A percentile compares a stretch with the other conserved stretches of the same genome.
Conservation (phyloP, 1,140 invertebrate genomes). For the Drosophila gunungcola region DNA sequence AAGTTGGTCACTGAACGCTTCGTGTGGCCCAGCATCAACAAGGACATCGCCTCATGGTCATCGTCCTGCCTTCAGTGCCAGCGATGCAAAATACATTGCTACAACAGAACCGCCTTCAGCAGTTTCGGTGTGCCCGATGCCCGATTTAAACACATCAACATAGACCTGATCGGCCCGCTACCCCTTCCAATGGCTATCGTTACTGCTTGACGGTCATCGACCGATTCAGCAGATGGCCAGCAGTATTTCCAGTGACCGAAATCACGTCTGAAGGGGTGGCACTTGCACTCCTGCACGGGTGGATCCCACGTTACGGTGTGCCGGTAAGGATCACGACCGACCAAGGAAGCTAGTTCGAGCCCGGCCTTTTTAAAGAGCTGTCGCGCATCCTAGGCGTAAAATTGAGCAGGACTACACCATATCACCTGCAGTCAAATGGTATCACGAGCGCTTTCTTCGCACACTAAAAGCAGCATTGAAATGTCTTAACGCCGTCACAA, state of each 20-base stretch:
- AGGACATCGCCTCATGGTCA: not conserved
- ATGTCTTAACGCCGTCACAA: not conserved
- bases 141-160: not conserved
- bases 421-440: not conserved
- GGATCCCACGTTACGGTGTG: not conserved
- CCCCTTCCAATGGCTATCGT: no score
- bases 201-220: conserved; percentile 1
- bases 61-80: no score
- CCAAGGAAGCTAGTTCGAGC: not conserved
- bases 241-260: no score
- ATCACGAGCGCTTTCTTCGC: not conserved
- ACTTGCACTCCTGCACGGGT: not conserved
- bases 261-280: not conserved
- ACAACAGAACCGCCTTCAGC: not conserved
- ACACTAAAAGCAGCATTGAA: not conserved
- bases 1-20: not conserved
- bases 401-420: not conserved
- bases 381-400: conserved; percentile 1
- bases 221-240: no score
- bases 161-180: not conserved
- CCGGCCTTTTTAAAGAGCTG: not conserved
- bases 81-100: not conserved
- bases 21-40: not conserved
- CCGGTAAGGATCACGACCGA: not conserved
- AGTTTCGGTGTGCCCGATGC: not conserved